phyloP scores from a whole-genome alignment of 1,140 invertebrate genomes.

The Drosophila willistoni region DNA sequence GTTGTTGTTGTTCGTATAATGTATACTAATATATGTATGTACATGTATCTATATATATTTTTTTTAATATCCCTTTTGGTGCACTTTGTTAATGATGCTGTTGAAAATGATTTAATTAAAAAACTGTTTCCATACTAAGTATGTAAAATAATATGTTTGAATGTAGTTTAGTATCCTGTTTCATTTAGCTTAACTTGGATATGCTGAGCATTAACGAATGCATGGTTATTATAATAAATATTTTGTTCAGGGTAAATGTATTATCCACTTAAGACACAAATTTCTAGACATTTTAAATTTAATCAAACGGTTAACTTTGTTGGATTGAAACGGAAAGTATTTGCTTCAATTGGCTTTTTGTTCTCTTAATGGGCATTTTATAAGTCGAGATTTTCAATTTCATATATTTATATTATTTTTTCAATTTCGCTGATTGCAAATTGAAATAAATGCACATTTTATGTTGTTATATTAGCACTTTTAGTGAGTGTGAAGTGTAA shows the following conservation, averaged over 20 bases:
- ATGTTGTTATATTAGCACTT: neutral
- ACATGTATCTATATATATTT: neutral
- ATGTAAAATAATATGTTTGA: conserved; percentile 27
- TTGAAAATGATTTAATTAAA: conserved; percentile 69
- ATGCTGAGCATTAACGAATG: neutral
- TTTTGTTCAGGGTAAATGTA: neutral
- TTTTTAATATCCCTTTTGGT: conserved; percentile 30
- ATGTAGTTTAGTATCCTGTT: conserved; percentile 11
- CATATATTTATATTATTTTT: neutral
- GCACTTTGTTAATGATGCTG: conserved; percentile 63
- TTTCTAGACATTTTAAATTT: too few relatives aligned
- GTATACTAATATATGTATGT: neutral
- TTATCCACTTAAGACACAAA: too few relatives aligned
- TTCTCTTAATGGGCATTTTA: neutral
- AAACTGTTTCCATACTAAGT: conserved; percentile 24
- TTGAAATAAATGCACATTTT: conserved; percentile 36
- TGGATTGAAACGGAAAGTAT: neutral
- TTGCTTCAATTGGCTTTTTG: too few relatives aligned
- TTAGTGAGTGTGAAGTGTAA: neutral
- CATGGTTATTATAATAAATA: neutral
- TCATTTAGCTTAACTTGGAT: neutral
- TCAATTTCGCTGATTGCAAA: conserved; percentile 32
- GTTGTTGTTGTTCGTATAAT: conserved; percentile 19
- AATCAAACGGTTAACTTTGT: neutral
- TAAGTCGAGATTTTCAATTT: neutral